Conservation (phyloP, 1,140 invertebrate genomes). For the Drosophila parabipectinata region DNA sequence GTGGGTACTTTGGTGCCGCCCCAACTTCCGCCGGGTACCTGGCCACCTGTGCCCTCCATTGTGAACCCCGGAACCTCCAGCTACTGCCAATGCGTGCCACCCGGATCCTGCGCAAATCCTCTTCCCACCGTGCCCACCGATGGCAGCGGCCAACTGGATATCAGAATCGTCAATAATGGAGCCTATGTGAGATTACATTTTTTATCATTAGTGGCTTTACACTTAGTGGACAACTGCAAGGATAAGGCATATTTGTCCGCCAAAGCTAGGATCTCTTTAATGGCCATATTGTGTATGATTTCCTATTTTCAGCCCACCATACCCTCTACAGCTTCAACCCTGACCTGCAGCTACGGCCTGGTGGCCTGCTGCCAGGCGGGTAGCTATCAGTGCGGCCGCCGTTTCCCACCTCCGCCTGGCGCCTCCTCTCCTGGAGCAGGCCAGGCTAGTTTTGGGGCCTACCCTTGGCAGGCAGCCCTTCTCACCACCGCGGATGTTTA, state of each 20-base stretch:
- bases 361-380: constrained; percentile 73
- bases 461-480: constrained; percentile 84
- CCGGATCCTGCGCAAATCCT: constrained; percentile 71
- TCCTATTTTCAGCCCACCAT: constrained; percentile 27
- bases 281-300: not conserved
- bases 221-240: too few species aligned
- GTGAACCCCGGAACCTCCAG: constrained; percentile 32
- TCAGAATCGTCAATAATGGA: constrained; percentile 86
- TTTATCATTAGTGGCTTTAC: too few species aligned
- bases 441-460: constrained; percentile 76
- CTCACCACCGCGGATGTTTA: constrained; percentile 86
- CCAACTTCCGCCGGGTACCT: constrained; percentile 33
- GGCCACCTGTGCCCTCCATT: constrained; percentile 44
- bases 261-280: too few species aligned
- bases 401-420: constrained; percentile 72
- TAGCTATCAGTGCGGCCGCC: constrained; percentile 72
- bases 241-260: too few species aligned
- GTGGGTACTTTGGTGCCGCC: constrained; percentile 63
- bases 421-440: constrained; percentile 44
- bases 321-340: constrained; percentile 21
- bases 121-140: constrained; percentile 65
- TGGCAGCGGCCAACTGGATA: constrained; percentile 86
- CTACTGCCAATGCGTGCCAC: constrained; percentile 79
- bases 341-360: constrained; percentile 66
- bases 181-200: constrained; percentile 56